Evolutionary conservation across 53 echinoderm and acorn worm species (phyloP).

Genomic region (Luidia sarsii): DNA sequence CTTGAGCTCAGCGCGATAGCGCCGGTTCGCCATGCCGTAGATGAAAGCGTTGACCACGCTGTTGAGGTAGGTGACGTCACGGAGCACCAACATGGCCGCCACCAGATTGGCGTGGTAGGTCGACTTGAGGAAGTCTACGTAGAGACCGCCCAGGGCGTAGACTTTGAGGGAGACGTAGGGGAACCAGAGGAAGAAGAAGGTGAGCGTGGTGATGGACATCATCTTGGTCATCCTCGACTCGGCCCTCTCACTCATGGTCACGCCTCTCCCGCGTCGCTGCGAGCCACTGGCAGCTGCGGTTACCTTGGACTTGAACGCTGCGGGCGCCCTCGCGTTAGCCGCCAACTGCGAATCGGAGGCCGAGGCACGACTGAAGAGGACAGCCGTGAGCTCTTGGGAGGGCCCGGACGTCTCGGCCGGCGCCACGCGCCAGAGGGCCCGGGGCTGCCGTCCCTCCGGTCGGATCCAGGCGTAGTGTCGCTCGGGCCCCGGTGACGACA

Average conservation of each 20-base stretch:
- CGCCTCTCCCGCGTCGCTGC: neutral
- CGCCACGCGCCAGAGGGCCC: too few relatives aligned
- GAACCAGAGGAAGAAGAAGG: conserved; percentile 32
- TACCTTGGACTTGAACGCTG: neutral
- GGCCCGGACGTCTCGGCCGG: too few relatives aligned
- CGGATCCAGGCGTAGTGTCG: too few relatives aligned
- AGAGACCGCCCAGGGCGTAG: conserved; percentile 30
- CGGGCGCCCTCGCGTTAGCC: too few relatives aligned
- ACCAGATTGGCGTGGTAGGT: conserved; percentile 12
- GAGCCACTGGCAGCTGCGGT: neutral
- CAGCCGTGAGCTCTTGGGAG: too few relatives aligned
- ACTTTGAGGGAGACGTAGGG: neutral
- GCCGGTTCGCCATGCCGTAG: conserved; percentile 16
- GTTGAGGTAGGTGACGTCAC: conserved; percentile 12
- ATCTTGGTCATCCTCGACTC: conserved; percentile 30
- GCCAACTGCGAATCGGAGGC: too few relatives aligned
- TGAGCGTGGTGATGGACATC: conserved; percentile 10
- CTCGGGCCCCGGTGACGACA: too few relatives aligned
- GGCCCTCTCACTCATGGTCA: neutral
- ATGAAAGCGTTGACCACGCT: conserved; percentile 29
- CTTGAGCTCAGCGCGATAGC: conserved; percentile 3
- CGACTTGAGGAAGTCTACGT: conserved; percentile 31
- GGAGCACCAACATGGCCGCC: neutral
- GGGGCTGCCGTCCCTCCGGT: too few relatives aligned
- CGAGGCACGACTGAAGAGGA: too few relatives aligned